Base-by-base conservation (phyloP, 2,113 vertebrate genomes). In the Chlamydotis undulata region DNA sequence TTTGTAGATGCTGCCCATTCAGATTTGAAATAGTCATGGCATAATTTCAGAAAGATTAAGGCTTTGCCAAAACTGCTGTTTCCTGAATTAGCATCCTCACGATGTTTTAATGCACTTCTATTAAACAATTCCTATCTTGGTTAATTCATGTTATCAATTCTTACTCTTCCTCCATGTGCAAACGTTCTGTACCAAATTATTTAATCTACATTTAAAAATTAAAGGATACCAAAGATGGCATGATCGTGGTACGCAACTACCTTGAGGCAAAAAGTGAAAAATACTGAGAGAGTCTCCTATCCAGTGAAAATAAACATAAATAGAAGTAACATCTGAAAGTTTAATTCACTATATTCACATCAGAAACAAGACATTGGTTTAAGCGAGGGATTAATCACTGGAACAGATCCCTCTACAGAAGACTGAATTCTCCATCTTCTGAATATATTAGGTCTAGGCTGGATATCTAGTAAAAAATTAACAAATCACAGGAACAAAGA, bases 1-100 rank as follows among this genome's bases (percentile, higher is more conserved):
- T 93, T 87, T 94, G 82, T 80, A 96, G 90, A 76, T 68, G n/a
- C 63, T 88, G 85, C 88, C 67, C 67, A 79, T 92, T 97, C 75
- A 84, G 85, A 85, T 93, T 94, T 85, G 92, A 90, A 97, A 95
- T 57, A 90, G 71, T 45, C 8, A 1, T n/a, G 35, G 79, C 67
- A 69, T 73, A 33, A 86, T 92, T 92, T 88, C 56, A 92, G 63
- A 74, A 91, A 94, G 67, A 83, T 29, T 69, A 79, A 76, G 50
- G 52, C 45, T 88, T 85, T 93, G 37, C 79, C 92, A 96, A 90
- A 87, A 80, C 67, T 79, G 15, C 65, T 90, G 29, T 61, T 90
- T 91, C 92, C 82, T 41, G 53, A 88, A 73, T 88, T 80, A 86
- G 63, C 79, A 91, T 71, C 82, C 43, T 67, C 37, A 71, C 43